Base-by-base conservation (phyloP, 1,140 invertebrate species). In the Drosophila ananassae region DNA sequence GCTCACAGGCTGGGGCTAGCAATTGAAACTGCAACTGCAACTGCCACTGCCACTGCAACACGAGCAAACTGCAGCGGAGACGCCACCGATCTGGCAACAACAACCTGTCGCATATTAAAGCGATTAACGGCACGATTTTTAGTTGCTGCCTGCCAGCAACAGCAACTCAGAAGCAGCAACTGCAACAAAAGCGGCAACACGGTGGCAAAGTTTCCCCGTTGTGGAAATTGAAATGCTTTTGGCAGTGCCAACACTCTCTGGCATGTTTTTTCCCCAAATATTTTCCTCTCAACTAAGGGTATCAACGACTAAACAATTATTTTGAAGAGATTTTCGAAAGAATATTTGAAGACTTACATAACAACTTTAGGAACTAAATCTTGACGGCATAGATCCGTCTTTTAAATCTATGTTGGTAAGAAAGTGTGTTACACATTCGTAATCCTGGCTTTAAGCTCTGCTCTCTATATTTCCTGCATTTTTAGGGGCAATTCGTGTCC, bases 71-170 rank as follows among this genome's bases (percentile, higher is more conserved):
- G 21, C 44, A 21, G 24, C 44, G 28, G 53, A 48, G 57, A 48
- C 48, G 58, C 39, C 71, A 61, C 62, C 59, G 44, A 82, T 57
- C 78, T 78, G 79, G 83, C 83, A 89, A 61, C 83, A 89, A 61
- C 82, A 87, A 89, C 83, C 84, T 87, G 83, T 87, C 83, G 84
- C 84, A 87, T 83, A 73, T 85, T 87, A 77, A 87, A 87, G 79
- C 83, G 84, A 87, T 87, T 87, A 87, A 87, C 83, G 79, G 83
- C 83, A 87, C 83, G 83, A 87, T 87, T 87, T 63, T 37, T 53
- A 58, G 71, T 56, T 69, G 69, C 48, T 22, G 58, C 32, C 47
- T 34, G 47, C 57, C 58, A 60, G 22, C 47, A 39, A 50, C 34
- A 53, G 47, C 24, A 37, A 6, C 13, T 37, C 44, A 30, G 34